Percentiles rank a stretch among this genome's conserved stretches.
These are phyloP conservation scores for Anoura caudifer DNA, from an alignment of 2,113 vertebrate genomes.

Conservation along the genomic window DNA sequence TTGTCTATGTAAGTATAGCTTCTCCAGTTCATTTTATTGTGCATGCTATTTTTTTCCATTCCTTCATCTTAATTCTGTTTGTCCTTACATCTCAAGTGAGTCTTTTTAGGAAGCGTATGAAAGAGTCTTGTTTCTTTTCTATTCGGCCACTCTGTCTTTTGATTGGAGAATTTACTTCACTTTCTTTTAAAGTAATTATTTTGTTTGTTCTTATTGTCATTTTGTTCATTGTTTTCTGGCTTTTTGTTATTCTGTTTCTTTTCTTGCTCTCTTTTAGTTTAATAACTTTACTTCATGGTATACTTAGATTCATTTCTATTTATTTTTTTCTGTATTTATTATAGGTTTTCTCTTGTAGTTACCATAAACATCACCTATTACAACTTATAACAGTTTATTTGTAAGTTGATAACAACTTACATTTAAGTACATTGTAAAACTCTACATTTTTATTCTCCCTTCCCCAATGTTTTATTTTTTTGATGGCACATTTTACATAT, in stretches of 20 bases:
- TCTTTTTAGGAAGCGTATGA: background rate
- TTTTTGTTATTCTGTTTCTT: background rate
- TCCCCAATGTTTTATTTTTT: background rate
- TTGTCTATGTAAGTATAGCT: background rate
- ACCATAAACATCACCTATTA: background rate
- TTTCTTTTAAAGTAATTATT: background rate
- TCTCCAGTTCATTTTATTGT: background rate
- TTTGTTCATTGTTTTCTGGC: background rate
- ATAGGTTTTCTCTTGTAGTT: background rate
- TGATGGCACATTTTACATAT: background rate
- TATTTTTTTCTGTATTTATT: background rate
- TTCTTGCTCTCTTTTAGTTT: background rate
- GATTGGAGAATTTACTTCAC: background rate
- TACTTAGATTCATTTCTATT: background rate
- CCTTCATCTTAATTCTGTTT: background rate
- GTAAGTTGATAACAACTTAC: background rate
- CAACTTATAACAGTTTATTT: background rate
- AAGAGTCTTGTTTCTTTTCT: background rate
- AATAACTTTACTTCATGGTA: background rate
- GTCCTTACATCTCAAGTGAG: background rate
- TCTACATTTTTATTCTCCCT: background rate
- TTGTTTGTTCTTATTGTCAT: background rate
- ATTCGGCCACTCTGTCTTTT: background rate
- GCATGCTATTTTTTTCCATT: background rate
- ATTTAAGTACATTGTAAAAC: background rate